Percentiles rank a stretch among this genome's conserved stretches.
Evolutionary conservation across 1,140 invertebrate genomes (phyloP).

Genomic region (Drosophila ananassae): DNA sequence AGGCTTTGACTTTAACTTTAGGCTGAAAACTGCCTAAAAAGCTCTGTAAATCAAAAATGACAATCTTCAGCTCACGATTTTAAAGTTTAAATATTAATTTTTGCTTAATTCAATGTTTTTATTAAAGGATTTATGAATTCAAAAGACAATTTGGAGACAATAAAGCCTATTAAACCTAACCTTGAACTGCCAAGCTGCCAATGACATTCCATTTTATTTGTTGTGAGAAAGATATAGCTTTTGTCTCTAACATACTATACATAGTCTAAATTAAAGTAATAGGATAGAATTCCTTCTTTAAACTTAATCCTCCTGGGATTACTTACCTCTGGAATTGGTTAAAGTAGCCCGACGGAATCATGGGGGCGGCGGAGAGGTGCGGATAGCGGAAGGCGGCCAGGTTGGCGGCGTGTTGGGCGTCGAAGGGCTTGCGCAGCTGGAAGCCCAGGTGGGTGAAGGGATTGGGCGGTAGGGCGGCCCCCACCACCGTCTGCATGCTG

Average conservation of each 20-base stretch:
- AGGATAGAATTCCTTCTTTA: background rate
- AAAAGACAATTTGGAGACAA: no score
- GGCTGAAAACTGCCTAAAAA: background rate
- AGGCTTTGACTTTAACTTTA: no score
- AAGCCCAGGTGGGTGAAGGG: slow-evolving; percentile 91
- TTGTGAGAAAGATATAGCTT: no score
- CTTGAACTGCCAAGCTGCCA: no score
- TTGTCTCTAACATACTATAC: no score
- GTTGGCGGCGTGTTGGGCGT: slow-evolving; percentile 85
- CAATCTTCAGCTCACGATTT: background rate
- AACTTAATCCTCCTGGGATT: background rate
- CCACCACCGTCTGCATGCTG: slow-evolving; percentile 87
- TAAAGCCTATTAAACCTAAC: no score
- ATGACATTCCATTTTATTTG: no score
- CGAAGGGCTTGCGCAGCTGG: slow-evolving; percentile 91
- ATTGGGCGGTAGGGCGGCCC: slow-evolving; percentile 90
- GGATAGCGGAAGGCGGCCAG: slow-evolving; percentile 88
- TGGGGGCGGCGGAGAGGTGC: slow-evolving; percentile 84
- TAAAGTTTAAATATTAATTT: background rate
- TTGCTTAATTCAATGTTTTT: background rate
- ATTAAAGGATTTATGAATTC: background rate
- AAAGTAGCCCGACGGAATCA: slow-evolving; percentile 84
- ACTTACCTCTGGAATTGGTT: slow-evolving; percentile 84
- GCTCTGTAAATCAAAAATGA: background rate
- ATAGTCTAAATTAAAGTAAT: background rate